phyloP scores from a whole-genome alignment of 2,797 vertebrate species.

The Sebastes diploproa region DNA sequence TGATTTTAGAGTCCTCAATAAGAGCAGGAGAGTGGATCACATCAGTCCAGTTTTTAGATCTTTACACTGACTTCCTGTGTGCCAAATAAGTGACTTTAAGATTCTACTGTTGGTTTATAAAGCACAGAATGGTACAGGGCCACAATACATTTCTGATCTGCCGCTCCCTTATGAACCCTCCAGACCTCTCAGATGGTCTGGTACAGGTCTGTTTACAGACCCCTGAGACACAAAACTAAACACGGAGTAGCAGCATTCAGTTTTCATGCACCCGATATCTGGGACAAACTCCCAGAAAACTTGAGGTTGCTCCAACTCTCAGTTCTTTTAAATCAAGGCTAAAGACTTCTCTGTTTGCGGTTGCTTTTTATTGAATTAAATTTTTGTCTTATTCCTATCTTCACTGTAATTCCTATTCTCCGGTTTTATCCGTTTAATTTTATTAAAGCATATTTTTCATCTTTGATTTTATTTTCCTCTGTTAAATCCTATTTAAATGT shows the following conservation, averaged over 20 bases:
- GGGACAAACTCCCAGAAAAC: background rate
- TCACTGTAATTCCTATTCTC: background rate
- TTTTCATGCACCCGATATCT: background rate
- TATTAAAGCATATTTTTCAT: background rate
- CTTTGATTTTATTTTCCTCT: background rate
- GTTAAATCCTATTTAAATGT: background rate
- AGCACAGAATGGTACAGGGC: background rate
- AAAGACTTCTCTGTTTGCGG: background rate
- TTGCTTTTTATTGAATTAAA: background rate
- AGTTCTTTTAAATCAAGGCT: background rate
- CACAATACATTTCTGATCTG: background rate
- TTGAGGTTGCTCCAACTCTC: background rate
- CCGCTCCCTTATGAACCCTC: background rate
- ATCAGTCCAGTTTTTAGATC: background rate
- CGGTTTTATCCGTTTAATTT: background rate
- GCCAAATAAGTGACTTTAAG: background rate
- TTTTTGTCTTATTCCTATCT: background rate
- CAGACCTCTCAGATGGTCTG: background rate
- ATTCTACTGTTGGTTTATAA: background rate
- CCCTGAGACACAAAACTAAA: background rate
- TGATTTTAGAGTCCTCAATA: background rate
- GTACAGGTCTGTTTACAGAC: background rate
- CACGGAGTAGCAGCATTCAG: background rate
- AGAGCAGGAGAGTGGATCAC: background rate
- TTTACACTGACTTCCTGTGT: background rate